phyloP scores from a whole-genome alignment of 2,113 vertebrate genomes.

The Gallinago jamesoni region DNA sequence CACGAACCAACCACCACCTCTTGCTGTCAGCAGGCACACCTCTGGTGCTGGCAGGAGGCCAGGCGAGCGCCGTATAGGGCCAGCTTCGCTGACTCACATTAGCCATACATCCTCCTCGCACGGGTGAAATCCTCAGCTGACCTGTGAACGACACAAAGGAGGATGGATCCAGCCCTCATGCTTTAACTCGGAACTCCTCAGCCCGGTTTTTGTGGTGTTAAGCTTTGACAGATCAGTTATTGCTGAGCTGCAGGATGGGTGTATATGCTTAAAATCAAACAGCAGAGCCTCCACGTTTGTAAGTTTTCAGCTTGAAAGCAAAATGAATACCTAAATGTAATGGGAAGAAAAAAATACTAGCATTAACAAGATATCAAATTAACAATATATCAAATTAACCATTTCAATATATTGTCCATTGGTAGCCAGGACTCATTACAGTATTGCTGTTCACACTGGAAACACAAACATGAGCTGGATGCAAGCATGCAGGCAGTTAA shows the following conservation, averaged over 20 bases:
- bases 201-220: background rate
- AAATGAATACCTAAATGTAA: background rate
- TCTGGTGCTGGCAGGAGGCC: background rate
- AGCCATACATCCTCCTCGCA: background rate
- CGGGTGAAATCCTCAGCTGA: background rate
- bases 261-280: background rate
- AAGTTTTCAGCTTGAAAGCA: background rate
- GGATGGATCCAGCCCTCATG: background rate
- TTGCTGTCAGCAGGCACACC: background rate
- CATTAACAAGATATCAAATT: background rate
- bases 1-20: background rate
- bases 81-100: background rate
- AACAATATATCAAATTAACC: background rate
- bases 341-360: slow-evolving; percentile 39
- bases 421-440: background rate
- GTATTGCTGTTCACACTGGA: background rate
- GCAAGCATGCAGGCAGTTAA: background rate
- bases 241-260: background rate
- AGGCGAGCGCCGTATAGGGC: background rate
- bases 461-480: background rate
- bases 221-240: background rate
- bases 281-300: background rate
- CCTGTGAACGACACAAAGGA: background rate
- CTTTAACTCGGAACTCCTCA: background rate
- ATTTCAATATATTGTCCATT: background rate